Evolutionary conservation across 2,113 vertebrate species (phyloP).

Genomic region (Eudorcas thomsonii): DNA sequence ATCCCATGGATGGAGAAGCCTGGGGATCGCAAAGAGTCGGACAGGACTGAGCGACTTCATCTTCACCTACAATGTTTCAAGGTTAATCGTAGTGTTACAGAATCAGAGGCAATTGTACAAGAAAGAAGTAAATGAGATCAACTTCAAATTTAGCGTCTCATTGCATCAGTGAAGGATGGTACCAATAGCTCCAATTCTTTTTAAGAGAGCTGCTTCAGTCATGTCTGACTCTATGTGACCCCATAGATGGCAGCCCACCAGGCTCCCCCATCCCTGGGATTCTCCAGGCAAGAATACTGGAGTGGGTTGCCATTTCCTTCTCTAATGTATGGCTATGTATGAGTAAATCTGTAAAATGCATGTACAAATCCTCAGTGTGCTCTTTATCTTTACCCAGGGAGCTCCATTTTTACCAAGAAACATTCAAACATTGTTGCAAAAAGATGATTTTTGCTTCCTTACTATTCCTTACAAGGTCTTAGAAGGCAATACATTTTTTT

Average conservation of each 20-base stretch:
- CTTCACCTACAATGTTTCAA: not conserved
- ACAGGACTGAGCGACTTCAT: too few relatives aligned
- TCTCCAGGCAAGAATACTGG: too few relatives aligned
- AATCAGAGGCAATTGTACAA: not conserved
- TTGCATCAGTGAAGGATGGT: not conserved
- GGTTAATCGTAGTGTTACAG: not conserved
- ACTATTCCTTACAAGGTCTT: not conserved
- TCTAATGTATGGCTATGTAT: not conserved
- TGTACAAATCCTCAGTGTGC: not conserved
- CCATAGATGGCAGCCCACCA: too few relatives aligned
- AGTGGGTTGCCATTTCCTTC: too few relatives aligned
- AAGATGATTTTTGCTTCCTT: not conserved
- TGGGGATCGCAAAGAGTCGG: too few relatives aligned
- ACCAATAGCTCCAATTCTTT: not conserved
- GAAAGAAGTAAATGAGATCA: not conserved
- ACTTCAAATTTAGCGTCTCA: not conserved
- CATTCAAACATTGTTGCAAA: not conserved
- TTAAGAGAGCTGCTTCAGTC: not conserved
- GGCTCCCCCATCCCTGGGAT: too few relatives aligned
- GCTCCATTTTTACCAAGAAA: not conserved
- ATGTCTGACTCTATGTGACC: too few relatives aligned
- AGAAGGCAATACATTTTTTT: not conserved
- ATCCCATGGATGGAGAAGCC: too few relatives aligned
- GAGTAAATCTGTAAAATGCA: not conserved
- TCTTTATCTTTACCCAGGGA: not conserved